Conservation (phyloP, 1,140 invertebrate species). For the Drosophila sp. region DNA sequence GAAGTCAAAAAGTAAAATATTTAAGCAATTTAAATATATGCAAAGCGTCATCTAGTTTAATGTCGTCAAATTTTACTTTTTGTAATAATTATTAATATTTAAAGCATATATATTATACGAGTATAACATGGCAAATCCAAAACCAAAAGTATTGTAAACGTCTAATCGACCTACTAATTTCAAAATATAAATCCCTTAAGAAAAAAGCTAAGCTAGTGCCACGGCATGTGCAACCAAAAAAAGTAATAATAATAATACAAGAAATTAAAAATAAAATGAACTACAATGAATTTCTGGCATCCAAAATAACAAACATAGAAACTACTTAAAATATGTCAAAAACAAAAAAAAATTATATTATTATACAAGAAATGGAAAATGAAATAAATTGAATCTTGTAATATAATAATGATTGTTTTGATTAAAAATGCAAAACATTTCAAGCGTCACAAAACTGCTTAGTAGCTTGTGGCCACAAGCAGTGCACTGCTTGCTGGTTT, state of each 20-base stretch:
- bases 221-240: constrained; percentile 73
- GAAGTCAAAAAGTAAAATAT: constrained; percentile 62
- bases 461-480: no score
- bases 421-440: background rate
- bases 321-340: constrained; percentile 71
- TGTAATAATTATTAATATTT: constrained; percentile 84
- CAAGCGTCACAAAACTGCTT: no score
- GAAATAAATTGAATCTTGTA: constrained; percentile 85
- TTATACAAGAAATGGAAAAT: constrained; percentile 83
- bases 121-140: constrained; percentile 53
- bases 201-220: constrained; percentile 57
- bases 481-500: no score
- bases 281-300: constrained; percentile 76
- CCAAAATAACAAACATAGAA: constrained; percentile 72
- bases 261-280: constrained; percentile 50
- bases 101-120: constrained; percentile 62
- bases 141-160: constrained; percentile 73
- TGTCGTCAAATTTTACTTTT: constrained; percentile 84
- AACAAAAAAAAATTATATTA: constrained; percentile 71
- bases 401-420: constrained; percentile 60
- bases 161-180: constrained; percentile 74
- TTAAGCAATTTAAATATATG: constrained; percentile 80
- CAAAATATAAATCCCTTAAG: constrained; percentile 54
- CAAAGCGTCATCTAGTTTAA: constrained; percentile 83
- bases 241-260: constrained; percentile 41